Percentiles rank a stretch among this genome's conserved stretches.
Conservation (phyloP, 2,113 vertebrate species). For the Vulpes ferrilata region DNA sequence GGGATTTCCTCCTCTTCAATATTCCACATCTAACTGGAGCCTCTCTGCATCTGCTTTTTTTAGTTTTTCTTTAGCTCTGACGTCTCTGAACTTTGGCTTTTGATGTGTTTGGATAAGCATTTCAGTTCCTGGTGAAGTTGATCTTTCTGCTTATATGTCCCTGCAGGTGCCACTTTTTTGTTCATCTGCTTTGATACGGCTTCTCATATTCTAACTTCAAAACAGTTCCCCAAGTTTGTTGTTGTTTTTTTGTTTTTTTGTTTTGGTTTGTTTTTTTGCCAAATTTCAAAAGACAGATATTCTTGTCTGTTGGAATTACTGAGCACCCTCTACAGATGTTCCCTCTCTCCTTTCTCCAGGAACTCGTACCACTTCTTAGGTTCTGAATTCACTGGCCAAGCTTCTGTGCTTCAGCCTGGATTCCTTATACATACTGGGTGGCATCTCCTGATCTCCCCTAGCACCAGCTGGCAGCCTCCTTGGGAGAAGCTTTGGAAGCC, state of each 20-base stretch:
- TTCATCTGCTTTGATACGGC: neutral
- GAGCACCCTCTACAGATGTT: neutral
- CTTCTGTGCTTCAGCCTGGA: neutral
- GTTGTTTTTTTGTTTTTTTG: too few relatives aligned
- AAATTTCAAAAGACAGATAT: neutral
- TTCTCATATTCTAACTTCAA: constrained; percentile 37
- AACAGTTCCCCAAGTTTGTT: neutral
- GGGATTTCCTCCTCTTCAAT: neutral
- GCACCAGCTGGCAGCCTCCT: neutral
- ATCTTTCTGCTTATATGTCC: neutral
- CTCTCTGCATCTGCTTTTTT: neutral
- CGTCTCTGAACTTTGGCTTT: neutral
- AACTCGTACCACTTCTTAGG: neutral
- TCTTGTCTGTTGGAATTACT: neutral
- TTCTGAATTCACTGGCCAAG: neutral
- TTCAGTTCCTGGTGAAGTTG: neutral
- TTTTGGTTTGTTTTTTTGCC: neutral
- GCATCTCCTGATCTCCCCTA: neutral
- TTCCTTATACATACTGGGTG: fast-evolving
- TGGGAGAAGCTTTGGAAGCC: neutral
- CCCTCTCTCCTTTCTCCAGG: neutral
- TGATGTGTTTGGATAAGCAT: neutral
- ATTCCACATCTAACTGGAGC: neutral
- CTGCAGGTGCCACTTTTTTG: neutral
- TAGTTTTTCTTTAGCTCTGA: neutral